A percentile compares a stretch with the other conserved stretches of the same genome.
Evolutionary conservation across 2,888 invertebrate species (phyloP).

Genomic region (Cancer borealis): DNA sequence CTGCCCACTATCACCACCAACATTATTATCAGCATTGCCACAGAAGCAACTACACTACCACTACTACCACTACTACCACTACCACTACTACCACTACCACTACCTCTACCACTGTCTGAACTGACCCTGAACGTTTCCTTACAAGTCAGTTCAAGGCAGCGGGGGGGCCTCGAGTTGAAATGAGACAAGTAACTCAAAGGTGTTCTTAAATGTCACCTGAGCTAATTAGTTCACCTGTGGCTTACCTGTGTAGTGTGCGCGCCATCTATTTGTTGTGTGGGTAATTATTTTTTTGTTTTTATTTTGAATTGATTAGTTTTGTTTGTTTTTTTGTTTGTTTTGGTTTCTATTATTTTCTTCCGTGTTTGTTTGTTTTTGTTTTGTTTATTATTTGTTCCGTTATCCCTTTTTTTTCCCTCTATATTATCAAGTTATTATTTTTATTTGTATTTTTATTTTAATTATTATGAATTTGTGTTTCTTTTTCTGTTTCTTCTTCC

Average conservation of each 20-base stretch:
- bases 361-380: background rate
- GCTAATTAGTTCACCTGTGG: conserved; percentile 27
- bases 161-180: conserved; percentile 1
- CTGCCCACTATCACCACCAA: background rate
- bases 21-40: background rate
- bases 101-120: background rate
- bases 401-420: background rate
- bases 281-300: background rate
- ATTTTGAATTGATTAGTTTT: background rate
- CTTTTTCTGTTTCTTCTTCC: background rate
- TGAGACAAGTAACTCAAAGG: conserved; percentile 7
- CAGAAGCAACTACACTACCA: background rate
- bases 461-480: background rate
- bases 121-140: conserved; percentile 1
- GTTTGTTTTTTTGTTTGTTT: background rate
- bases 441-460: background rate
- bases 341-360: too few species aligned
- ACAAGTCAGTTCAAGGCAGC: background rate
- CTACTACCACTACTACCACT: background rate
- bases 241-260: background rate
- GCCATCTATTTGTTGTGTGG: too few species aligned
- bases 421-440: background rate
- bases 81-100: background rate
- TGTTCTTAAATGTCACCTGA: background rate
- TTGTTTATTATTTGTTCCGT: background rate